Evolutionary conservation across 2,113 vertebrate genomes (phyloP).

Genomic region (Castor canadensis): DNA sequence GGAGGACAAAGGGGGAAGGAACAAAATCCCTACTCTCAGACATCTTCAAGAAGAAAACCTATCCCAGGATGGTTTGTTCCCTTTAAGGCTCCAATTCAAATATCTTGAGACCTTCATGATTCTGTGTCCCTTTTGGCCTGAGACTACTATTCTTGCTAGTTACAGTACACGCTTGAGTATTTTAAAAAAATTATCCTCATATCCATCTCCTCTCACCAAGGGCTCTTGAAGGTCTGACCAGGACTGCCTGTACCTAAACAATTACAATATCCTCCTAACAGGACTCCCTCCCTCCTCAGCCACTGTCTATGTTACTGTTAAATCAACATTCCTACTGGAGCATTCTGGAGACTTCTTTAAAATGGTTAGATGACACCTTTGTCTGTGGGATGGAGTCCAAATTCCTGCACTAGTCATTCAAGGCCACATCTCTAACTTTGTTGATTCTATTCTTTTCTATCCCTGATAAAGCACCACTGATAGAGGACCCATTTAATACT

Average conservation of each 20-base stretch:
- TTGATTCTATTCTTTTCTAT: background rate
- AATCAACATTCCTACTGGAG: background rate
- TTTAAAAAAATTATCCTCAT: background rate
- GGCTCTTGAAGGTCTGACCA: background rate
- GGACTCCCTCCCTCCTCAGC: rapidly evolving
- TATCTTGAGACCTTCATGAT: background rate
- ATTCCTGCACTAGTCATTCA: background rate
- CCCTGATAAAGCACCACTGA: background rate
- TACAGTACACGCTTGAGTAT: background rate
- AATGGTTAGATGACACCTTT: background rate
- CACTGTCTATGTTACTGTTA: background rate
- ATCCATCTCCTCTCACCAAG: background rate
- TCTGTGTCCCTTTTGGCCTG: background rate
- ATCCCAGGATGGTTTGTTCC: background rate
- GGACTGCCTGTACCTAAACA: background rate
- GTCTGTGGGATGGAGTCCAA: background rate
- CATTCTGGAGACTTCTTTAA: background rate
- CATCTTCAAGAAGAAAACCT: background rate
- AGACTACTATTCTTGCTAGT: background rate
- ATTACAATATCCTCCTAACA: background rate
- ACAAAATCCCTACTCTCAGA: background rate
- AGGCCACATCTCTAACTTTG: background rate
- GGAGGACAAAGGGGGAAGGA: background rate
- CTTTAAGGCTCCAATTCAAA: background rate
- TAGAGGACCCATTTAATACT: background rate